phyloP scores from a whole-genome alignment of 2,113 vertebrate genomes.

The Pristiophorus japonicus region DNA sequence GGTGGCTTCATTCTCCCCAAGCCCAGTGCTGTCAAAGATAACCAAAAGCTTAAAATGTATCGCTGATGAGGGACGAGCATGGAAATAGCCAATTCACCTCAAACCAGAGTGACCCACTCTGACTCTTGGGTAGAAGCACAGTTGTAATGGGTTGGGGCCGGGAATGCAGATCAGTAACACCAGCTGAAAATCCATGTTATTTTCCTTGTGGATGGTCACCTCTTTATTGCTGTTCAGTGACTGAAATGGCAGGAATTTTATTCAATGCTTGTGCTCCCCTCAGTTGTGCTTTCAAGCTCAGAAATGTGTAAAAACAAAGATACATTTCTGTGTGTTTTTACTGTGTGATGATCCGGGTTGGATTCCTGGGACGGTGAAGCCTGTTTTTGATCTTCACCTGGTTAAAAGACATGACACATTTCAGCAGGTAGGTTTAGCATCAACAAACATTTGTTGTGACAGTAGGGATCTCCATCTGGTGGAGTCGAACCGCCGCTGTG shows the following conservation, averaged over 20 bases:
- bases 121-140: neutral
- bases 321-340: neutral
- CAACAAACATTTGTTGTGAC: neutral
- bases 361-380: neutral
- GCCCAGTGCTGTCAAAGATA: neutral
- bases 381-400: neutral
- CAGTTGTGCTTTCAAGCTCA: neutral
- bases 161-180: neutral
- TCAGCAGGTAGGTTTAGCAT: neutral
- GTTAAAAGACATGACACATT: neutral
- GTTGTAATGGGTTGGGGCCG: neutral
- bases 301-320: neutral
- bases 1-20: neutral
- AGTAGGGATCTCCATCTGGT: neutral
- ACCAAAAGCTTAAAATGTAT: neutral
- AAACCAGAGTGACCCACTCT: neutral
- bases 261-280: neutral
- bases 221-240: neutral
- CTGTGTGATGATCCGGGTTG: neutral
- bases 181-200: neutral
- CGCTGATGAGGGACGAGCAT: neutral
- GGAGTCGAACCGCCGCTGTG: neutral
- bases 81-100: neutral
- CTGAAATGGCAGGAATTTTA: neutral
- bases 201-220: neutral